These are phyloP conservation scores for Drosophila anomelani DNA, from an alignment of 2,888 invertebrate genomes.

Conservation along the genomic window DNA sequence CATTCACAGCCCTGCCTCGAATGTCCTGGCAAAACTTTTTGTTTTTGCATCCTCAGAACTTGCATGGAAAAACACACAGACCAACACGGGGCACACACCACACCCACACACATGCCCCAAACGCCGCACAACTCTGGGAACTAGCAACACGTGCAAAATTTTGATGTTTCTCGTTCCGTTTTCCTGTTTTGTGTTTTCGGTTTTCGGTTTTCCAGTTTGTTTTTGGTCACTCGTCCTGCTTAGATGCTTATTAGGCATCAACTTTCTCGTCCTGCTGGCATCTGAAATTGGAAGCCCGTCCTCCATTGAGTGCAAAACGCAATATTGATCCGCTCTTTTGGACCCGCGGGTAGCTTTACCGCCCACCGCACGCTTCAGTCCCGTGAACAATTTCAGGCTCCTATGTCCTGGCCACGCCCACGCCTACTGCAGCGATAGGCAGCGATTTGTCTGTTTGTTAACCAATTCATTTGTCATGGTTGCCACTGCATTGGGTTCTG, in stretches of 20 bases:
- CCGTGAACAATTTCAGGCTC: slow-evolving; percentile 2
- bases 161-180: slow-evolving; percentile 28
- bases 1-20: slow-evolving; percentile 52
- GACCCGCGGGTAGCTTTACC: neutral
- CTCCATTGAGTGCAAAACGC: slow-evolving; percentile 10
- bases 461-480: slow-evolving; percentile 55
- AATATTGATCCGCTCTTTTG: slow-evolving; percentile 34
- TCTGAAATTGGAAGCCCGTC: slow-evolving; percentile 20
- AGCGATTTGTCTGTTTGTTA: slow-evolving; percentile 50
- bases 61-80: slow-evolving; percentile 19
- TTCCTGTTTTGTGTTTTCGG: slow-evolving; percentile 20
- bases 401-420: slow-evolving; percentile 28
- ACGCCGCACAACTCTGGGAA: slow-evolving; percentile 6
- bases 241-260: slow-evolving; percentile 64
- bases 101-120: neutral
- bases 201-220: slow-evolving; percentile 29
- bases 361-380: slow-evolving; percentile 3
- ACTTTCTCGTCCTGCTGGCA: slow-evolving; percentile 11
- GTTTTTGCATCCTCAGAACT: slow-evolving; percentile 49
- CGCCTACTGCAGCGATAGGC: slow-evolving; percentile 8
- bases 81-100: slow-evolving; percentile 3
- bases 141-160: slow-evolving; percentile 54
- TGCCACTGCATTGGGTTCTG: slow-evolving; percentile 6
- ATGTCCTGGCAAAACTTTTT: slow-evolving; percentile 40
- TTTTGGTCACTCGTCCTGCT: slow-evolving; percentile 44